Evolutionary conservation across 2,888 invertebrate genomes (phyloP).

Genomic region (Rotaria macrura): DNA sequence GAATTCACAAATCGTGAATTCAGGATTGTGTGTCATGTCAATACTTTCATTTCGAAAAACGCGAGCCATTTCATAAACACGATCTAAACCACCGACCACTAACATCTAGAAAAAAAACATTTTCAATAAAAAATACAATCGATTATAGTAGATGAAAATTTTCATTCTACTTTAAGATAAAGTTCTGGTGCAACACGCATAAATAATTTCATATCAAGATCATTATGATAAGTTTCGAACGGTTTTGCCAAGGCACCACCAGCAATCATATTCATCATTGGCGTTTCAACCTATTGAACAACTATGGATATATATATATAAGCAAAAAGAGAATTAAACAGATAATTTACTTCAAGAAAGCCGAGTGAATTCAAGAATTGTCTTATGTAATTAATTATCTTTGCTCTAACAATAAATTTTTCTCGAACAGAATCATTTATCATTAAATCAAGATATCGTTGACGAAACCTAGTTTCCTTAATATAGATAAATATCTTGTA

Average conservation of each 20-base stretch:
- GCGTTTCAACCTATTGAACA: constrained; percentile 68
- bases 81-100: constrained; percentile 92
- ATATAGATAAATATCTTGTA: neutral
- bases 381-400: constrained; percentile 65
- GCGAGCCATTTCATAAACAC: constrained; percentile 66
- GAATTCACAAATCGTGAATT: constrained; percentile 98
- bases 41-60: constrained; percentile 98
- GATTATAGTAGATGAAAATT: no score
- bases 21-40: constrained; percentile 95
- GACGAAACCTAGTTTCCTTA: constrained; percentile 78
- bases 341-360: constrained; percentile 66
- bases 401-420: constrained; percentile 61
- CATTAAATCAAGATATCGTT: constrained; percentile 88
- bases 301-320: no score
- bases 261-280: constrained; percentile 98
- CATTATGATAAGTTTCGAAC: constrained; percentile 96
- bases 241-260: constrained; percentile 98
- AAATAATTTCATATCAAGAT: constrained; percentile 86
- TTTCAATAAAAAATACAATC: constrained; percentile 31
- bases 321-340: neutral
- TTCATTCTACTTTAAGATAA: constrained; percentile 67
- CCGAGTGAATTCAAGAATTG: constrained; percentile 58
- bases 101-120: constrained; percentile 68
- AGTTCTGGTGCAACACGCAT: constrained; percentile 96
- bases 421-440: constrained; percentile 78